Evolutionary conservation across 2,888 invertebrate genomes (phyloP).

Genomic region (Cyrtodaria siliqua): DNA sequence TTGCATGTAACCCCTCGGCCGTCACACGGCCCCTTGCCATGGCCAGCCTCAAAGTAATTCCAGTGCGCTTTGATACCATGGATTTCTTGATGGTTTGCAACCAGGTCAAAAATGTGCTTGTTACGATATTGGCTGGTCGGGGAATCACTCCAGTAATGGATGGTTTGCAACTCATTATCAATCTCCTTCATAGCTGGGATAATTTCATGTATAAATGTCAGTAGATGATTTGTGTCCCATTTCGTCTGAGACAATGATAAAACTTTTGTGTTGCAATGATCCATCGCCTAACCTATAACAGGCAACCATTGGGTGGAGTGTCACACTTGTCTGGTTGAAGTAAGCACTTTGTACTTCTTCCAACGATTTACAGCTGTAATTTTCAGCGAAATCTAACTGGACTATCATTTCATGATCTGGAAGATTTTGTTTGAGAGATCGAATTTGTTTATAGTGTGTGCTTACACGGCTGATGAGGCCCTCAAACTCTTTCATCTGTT

Average conservation of each 20-base stretch:
- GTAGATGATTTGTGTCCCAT: conserved; percentile 46
- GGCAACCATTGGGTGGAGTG: conserved; percentile 55
- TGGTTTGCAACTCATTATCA: background rate
- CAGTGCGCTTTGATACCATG: background rate
- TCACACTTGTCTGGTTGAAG: conserved; percentile 38
- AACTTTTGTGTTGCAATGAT: conserved; percentile 35
- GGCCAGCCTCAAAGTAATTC: conserved; percentile 18
- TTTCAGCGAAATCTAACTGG: conserved; percentile 32
- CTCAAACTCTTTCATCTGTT: conserved; percentile 50
- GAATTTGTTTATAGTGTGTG: conserved; percentile 50
- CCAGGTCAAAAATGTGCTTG: conserved; percentile 42
- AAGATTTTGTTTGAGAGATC: conserved; percentile 25
- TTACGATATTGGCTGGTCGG: conserved; percentile 48
- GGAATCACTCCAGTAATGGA: conserved; percentile 31
- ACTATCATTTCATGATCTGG: conserved; percentile 33
- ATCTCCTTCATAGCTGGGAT: conserved; percentile 36
- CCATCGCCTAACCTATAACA: conserved; percentile 28
- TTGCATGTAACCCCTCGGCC: conserved; percentile 2
- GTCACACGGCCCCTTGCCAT: conserved; percentile 17
- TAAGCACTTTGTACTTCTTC: conserved; percentile 40
- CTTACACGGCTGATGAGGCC: conserved; percentile 39
- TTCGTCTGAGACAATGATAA: conserved; percentile 48
- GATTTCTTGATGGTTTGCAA: conserved; percentile 16
- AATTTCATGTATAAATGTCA: conserved; percentile 40
- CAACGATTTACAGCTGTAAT: conserved; percentile 28